Evolutionary conservation across 2,797 vertebrate genomes (phyloP).

Genomic region (Psittacula echo): DNA sequence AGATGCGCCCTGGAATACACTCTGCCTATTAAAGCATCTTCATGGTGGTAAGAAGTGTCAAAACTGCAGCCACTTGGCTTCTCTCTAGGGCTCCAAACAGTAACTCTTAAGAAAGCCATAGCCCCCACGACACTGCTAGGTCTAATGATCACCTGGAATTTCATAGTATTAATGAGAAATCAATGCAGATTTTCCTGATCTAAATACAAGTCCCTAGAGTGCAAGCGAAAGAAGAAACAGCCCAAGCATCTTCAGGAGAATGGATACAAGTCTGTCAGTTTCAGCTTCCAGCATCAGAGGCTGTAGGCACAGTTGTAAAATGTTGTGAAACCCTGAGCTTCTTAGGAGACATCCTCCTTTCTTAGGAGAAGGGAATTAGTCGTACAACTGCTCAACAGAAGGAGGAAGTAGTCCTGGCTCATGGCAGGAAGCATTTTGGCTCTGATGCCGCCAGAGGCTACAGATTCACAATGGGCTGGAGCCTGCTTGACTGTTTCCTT

Average conservation of each 20-base stretch:
- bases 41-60: not conserved
- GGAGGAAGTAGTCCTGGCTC: not conserved
- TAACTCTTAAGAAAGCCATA: not conserved
- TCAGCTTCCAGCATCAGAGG: not conserved
- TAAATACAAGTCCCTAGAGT: not conserved
- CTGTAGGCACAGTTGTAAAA: not conserved
- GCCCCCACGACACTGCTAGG: not conserved
- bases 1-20: not conserved
- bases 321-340: not conserved
- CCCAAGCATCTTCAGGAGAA: not conserved
- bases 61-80: not conserved
- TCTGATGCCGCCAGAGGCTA: not conserved
- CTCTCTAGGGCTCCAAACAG: not conserved
- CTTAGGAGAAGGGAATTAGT: not conserved
- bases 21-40: not conserved
- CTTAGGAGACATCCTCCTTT: not conserved
- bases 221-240: not conserved
- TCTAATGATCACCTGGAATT: not conserved
- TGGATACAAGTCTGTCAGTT: not conserved
- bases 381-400: not conserved
- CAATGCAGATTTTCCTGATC: not conserved
- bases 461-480: not conserved
- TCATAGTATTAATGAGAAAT: not conserved
- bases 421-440: accelerated
- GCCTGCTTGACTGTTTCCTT: not conserved